phyloP scores from a whole-genome alignment of 64 coral and sea anemone species.

The Orbicella faveolata region DNA sequence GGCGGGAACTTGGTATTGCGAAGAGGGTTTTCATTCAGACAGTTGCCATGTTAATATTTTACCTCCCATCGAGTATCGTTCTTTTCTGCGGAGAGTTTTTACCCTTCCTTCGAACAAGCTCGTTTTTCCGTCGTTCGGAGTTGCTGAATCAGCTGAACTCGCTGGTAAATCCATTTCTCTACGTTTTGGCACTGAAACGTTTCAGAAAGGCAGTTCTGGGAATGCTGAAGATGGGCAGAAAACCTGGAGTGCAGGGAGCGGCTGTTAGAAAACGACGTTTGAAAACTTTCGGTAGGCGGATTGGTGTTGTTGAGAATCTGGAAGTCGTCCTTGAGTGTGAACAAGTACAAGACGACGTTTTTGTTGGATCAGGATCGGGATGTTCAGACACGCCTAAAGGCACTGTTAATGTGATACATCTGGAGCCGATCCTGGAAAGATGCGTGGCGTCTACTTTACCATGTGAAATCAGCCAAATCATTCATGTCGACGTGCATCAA shows the following conservation, averaged over 20 bases:
- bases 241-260: not conserved
- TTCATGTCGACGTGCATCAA: not conserved
- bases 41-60: not conserved
- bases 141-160: slow-evolving; percentile 12
- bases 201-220: slow-evolving; percentile 8
- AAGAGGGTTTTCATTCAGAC: not conserved
- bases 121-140: slow-evolving; percentile 18
- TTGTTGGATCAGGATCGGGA: too few relatives aligned
- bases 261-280: not conserved
- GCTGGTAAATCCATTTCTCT: not conserved
- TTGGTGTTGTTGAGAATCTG: too few relatives aligned
- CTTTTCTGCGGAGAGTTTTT: not conserved
- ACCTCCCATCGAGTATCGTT: not conserved
- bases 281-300: too few relatives aligned
- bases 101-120: slow-evolving; percentile 16
- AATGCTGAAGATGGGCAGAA: not conserved
- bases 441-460: not conserved
- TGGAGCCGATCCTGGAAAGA: too few relatives aligned
- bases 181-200: slow-evolving; percentile 1
- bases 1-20: not conserved
- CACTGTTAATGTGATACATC: too few relatives aligned
- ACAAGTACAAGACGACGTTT: too few relatives aligned
- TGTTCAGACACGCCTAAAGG: too few relatives aligned
- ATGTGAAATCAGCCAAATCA: not conserved
- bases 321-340: not conserved